Conservation (phyloP, 2,113 vertebrate species). For the Labeo rohita region DNA sequence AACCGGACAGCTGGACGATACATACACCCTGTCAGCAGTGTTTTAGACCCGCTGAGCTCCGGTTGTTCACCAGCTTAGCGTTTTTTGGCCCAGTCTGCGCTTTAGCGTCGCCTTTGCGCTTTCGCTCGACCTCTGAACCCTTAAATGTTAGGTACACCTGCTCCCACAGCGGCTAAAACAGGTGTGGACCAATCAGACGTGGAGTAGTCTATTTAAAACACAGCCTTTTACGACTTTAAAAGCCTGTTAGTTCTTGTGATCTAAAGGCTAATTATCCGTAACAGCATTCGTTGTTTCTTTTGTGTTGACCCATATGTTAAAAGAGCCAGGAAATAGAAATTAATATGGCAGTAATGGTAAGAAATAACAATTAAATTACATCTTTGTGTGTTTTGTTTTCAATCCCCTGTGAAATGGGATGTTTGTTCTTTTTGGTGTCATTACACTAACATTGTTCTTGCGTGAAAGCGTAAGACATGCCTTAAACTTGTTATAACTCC, state of each 20-base stretch:
- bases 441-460: constrained; percentile 19
- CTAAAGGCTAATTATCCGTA: constrained; percentile 11
- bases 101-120: constrained; percentile 60
- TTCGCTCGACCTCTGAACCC: constrained; percentile 61
- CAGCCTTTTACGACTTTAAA: constrained; percentile 8
- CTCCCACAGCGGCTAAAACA: constrained; percentile 64
- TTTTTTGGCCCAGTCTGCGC: constrained; percentile 15
- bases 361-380: constrained; percentile 39
- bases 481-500: constrained; percentile 61
- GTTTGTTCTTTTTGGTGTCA: constrained; percentile 19
- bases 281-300: not conserved
- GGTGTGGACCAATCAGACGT: constrained; percentile 61
- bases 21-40: constrained; percentile 26
- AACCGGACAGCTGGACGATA: constrained; percentile 18
- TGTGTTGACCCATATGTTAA: constrained; percentile 40
- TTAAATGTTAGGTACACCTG: constrained; percentile 65
- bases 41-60: constrained; percentile 21
- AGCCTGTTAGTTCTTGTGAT: not conserved
- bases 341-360: constrained; percentile 19
- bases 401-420: constrained; percentile 31
- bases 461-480: constrained; percentile 57
- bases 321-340: constrained; percentile 20
- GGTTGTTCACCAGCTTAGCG: not conserved
- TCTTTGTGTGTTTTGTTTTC: constrained; percentile 35
- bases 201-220: constrained; percentile 30